Evolutionary conservation across 2,113 vertebrate species (phyloP).

Genomic region (Rynchops niger): DNA sequence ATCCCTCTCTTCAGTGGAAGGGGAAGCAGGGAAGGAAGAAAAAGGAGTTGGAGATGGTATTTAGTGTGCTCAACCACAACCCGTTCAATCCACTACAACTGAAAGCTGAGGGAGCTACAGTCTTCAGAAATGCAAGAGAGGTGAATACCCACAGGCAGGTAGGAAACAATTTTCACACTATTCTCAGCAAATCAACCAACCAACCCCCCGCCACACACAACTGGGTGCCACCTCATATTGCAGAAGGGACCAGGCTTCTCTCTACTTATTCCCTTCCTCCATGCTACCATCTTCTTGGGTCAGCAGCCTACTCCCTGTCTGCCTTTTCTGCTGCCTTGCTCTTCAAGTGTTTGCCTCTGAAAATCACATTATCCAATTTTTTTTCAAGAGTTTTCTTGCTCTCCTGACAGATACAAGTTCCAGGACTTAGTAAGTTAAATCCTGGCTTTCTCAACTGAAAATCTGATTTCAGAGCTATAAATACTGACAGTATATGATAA

Average conservation of each 20-base stretch:
- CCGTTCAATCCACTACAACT: background rate
- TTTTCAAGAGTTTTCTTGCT: background rate
- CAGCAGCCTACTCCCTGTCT: background rate
- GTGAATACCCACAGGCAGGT: background rate
- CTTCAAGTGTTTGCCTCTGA: background rate
- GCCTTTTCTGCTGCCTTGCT: background rate
- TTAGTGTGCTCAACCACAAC: background rate
- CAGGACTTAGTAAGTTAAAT: conserved; percentile 14
- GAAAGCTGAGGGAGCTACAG: background rate
- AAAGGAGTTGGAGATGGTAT: background rate
- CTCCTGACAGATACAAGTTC: background rate
- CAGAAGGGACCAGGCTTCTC: background rate
- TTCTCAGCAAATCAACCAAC: background rate
- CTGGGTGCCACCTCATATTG: background rate
- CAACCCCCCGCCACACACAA: background rate
- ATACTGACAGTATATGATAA: conserved; percentile 48
- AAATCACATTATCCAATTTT: background rate
- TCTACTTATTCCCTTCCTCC: background rate
- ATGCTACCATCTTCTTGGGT: background rate
- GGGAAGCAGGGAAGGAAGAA: background rate
- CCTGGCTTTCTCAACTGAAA: background rate
- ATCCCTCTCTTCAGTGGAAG: background rate
- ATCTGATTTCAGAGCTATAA: conserved; percentile 32
- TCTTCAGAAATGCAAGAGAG: background rate
- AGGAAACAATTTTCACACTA: background rate